Evolutionary conservation across 2,888 invertebrate species (phyloP), one percentile per base, ranked within the genome.

Genomic region (Agrotis exclamationis): DNA sequence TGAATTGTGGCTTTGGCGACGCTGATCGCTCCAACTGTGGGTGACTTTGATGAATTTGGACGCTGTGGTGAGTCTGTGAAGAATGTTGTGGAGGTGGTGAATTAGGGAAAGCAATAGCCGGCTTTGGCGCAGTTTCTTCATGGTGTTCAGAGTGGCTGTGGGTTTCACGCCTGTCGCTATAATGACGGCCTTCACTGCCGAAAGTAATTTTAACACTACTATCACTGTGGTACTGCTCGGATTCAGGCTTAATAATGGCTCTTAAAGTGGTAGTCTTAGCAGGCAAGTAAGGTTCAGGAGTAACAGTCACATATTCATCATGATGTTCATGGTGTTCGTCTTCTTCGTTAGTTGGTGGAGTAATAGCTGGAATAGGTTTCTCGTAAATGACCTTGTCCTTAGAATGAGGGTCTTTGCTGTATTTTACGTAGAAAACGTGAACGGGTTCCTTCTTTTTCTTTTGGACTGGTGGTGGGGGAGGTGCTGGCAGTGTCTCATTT

Each of bases 401-500:
- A 0, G 97, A 97, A 82, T 97, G 96, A 18, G 98, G 98, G 87
- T 98, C 98, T 91, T 98, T 98, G 89, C 98, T 98, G 89, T 99
- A 99, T 92, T 98, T 98, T 0, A 99, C 98, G 89, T 98, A 99
- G 90, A 98, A 99, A 1, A 99, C 99, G 87, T 99, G 98, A 51
- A 98, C 98, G 44, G 98, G 98, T 89, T 98, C 98, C 88, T 98
- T 98, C 80, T 96, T 96, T 86, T 95, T 96, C 85, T 96, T 96
- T 18, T 85, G 92, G 18, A 96, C 92, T 20, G 96, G 96, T 3
- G 96, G 96, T 13, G 96, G 95, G 1, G 97, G 97, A 6, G 97
- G 96, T 3, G 98, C 97, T 2, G 98, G 97, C 3, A 98, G 90
- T 0, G 98, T 97, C 87, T 98, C 98, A 89, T 99, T 99, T 0